Evolutionary conservation across 2,797 vertebrate species (phyloP).

Genomic region (Agapornis canus): DNA sequence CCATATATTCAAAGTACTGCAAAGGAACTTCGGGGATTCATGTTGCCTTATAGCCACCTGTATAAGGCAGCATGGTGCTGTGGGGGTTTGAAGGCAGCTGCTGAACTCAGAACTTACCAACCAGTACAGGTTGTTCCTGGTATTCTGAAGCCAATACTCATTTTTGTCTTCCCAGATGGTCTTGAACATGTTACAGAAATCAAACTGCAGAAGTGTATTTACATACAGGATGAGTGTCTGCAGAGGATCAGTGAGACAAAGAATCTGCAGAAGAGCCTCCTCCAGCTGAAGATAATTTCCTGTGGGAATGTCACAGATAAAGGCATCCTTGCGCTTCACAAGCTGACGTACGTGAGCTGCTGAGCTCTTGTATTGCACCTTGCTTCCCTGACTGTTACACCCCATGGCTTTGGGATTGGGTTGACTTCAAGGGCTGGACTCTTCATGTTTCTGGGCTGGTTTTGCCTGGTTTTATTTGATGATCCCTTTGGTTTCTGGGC

Average conservation of each 20-base stretch:
- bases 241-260: constrained; percentile 84
- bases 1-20: background rate
- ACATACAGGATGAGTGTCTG: constrained; percentile 90
- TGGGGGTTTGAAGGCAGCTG: background rate
- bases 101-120: background rate
- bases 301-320: constrained; percentile 93
- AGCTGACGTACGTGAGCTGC: constrained; percentile 77
- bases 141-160: background rate
- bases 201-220: constrained; percentile 88
- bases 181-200: constrained; percentile 88
- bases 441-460: background rate
- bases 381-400: background rate
- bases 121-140: background rate
- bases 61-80: background rate
- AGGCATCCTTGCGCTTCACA: constrained; percentile 87
- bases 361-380: accelerated
- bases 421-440: background rate
- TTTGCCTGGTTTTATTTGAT: background rate
- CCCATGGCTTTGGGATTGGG: accelerated
- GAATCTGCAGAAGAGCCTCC: constrained; percentile 85
- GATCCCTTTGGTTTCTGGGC: background rate
- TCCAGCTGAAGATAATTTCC: constrained; percentile 86
- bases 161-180: constrained; percentile 79
- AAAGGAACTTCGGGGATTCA: background rate
- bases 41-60: background rate